Base-by-base conservation (phyloP, 2,113 vertebrate species). In the Gnathonemus longibarbis region DNA sequence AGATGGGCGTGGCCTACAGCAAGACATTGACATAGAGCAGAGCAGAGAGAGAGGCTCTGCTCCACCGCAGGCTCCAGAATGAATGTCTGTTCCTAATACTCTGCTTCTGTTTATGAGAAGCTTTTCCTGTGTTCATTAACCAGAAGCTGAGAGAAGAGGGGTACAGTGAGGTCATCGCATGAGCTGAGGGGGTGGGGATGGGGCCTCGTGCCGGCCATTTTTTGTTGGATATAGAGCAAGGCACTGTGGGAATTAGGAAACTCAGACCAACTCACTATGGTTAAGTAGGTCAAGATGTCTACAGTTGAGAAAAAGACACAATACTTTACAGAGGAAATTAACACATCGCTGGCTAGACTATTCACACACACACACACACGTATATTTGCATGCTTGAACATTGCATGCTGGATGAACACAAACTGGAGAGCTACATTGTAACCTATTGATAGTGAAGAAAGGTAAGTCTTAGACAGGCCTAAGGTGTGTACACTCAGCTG, bases 201-300 rank as follows among this genome's bases (percentile, higher is more conserved):
- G 39, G 45, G 42, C 24, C 56, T 39, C 21, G 0, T 49, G 9
- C 74, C 13, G 31, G 90, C 84, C 70, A 89, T 49, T 27, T 52
- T 87, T 93, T 88, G 91, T 93, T 88, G 90, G 91, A 92, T 91
- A 77, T 49, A 90, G 88, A 88, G 84, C 39, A 85, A 89, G 87
- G 56, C 74, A 89, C 62, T 46, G 35, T 50, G 46, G 85, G 89
- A 90, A 88, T 89, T 74, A 83, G 90, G 88, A 90, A 27, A 88
- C 74, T 24, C 35, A 66, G 49, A 66, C 85, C 88, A 90, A 56
- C 88, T n/a, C 90, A 74, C 46, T 58, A 13, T 4, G 58, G 91
- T 92, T 91, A 92, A 92, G 86, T 89, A 88, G 77, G 77, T 62
- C 53, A 84, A 87, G 80, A 91, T 88, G 49, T 90, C 49, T 84